phyloP scores from a whole-genome alignment of 2,888 invertebrate genomes.

The Ditula angustiorana region DNA sequence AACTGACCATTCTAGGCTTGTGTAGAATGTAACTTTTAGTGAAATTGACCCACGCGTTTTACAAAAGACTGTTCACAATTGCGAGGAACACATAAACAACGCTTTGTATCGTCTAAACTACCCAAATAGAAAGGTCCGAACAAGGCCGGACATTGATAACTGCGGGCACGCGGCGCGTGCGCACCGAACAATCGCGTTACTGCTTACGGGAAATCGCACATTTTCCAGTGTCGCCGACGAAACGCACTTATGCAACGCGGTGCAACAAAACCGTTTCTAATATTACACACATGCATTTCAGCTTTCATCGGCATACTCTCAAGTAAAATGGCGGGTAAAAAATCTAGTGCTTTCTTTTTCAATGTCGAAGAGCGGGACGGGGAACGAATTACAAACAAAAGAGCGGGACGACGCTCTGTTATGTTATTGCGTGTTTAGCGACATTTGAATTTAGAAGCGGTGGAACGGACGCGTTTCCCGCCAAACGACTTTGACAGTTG shows the following conservation, averaged over 20 bases:
- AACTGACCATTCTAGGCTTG: too few relatives aligned
- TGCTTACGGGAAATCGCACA: conserved; percentile 45
- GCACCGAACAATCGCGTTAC: conserved; percentile 31
- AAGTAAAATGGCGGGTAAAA: conserved; percentile 74
- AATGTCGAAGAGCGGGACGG: conserved; percentile 72
- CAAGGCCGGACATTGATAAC: conserved; percentile 32
- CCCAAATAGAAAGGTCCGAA: conserved; percentile 22
- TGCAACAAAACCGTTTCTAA: conserved; percentile 82
- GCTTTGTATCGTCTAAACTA: conserved; percentile 1
- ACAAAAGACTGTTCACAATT: conserved; percentile 8
- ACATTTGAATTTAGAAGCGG: conserved; percentile 62
- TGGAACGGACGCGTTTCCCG: conserved; percentile 65
- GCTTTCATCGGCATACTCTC: conserved; percentile 83
- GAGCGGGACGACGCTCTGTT: conserved; percentile 63
- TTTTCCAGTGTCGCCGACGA: conserved; percentile 59
- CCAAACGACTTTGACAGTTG: conserved; percentile 66
- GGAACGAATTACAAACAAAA: conserved; percentile 50
- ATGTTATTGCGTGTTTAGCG: conserved; percentile 66
- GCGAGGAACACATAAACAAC: background rate
- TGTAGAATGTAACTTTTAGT: background rate
- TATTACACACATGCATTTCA: conserved; percentile 80
- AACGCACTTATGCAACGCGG: conserved; percentile 82
- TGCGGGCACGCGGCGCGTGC: conserved; percentile 25
- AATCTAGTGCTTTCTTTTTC: conserved; percentile 83
- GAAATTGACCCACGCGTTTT: background rate